These are phyloP conservation scores for Brachyptera putata DNA, from an alignment of 2,888 invertebrate genomes.

Conservation along the genomic window DNA sequence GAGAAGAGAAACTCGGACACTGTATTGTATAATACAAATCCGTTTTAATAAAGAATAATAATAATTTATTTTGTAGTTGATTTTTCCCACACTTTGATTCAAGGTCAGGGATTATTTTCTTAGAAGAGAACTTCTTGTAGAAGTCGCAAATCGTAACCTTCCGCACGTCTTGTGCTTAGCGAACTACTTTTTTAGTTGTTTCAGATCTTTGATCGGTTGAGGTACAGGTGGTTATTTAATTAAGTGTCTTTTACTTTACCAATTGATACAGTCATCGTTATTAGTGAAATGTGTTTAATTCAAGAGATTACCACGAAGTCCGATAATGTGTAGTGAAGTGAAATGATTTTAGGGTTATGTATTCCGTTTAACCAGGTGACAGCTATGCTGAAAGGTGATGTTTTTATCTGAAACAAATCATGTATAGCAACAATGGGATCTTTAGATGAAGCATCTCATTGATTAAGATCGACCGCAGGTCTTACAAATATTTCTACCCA, in stretches of 20 bases:
- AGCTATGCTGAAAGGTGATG: neutral
- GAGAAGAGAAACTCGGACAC: too few species aligned
- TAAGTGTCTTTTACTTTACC: neutral
- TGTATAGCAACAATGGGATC: too few species aligned
- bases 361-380: neutral
- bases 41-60: too few species aligned
- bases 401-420: neutral
- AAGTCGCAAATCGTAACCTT: too few species aligned
- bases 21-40: too few species aligned
- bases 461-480: too few species aligned
- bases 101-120: too few species aligned
- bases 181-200: constrained; percentile 21
- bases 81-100: too few species aligned
- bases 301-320: neutral
- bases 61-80: too few species aligned
- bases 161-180: neutral
- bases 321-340: neutral
- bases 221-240: constrained; percentile 3
- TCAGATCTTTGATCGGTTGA: neutral
- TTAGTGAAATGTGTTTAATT: neutral
- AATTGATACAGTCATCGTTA: neutral
- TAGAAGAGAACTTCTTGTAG: too few species aligned
- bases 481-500: too few species aligned
- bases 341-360: neutral
- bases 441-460: too few species aligned